Percentiles rank a stretch among this genome's conserved stretches.
Evolutionary conservation across 2,888 invertebrate genomes (phyloP).

Genomic region (Cerceris rybyensis): DNA sequence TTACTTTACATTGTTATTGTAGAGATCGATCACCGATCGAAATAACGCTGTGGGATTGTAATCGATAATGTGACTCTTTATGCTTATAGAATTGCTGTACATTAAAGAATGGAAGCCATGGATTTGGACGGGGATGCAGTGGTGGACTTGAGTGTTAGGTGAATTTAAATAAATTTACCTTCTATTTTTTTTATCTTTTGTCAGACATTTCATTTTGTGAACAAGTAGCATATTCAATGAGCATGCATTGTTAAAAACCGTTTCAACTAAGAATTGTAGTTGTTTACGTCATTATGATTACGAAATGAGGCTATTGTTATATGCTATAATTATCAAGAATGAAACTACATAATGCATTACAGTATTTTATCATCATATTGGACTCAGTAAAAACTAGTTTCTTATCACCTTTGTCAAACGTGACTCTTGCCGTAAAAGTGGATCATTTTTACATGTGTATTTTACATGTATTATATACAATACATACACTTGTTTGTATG

Average conservation of each 20-base stretch:
- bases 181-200: background rate
- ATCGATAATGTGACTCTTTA: conserved; percentile 38
- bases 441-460: too few relatives aligned
- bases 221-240: background rate
- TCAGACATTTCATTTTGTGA: background rate
- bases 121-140: conserved; percentile 93
- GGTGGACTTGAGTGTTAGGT: conserved; percentile 94
- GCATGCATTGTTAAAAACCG: background rate
- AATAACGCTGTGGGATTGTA: conserved; percentile 10
- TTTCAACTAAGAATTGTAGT: conserved; percentile 21
- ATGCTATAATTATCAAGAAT: conserved; percentile 30
- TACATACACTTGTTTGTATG: background rate
- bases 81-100: conserved; percentile 58
- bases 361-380: conserved; percentile 45
- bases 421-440: background rate
- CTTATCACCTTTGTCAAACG: conserved; percentile 31
- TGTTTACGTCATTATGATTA: conserved; percentile 37
- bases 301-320: conserved; percentile 37
- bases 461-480: background rate
- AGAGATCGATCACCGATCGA: conserved; percentile 38
- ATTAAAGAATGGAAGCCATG: conserved; percentile 86
- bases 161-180: conserved; percentile 72
- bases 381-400: conserved; percentile 24
- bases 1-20: conserved; percentile 30
- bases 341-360: conserved; percentile 12